A percentile compares a stretch with the other conserved stretches of the same genome.
Conservation (phyloP, 2,797 vertebrate genomes). For the Amblyraja radiata region DNA sequence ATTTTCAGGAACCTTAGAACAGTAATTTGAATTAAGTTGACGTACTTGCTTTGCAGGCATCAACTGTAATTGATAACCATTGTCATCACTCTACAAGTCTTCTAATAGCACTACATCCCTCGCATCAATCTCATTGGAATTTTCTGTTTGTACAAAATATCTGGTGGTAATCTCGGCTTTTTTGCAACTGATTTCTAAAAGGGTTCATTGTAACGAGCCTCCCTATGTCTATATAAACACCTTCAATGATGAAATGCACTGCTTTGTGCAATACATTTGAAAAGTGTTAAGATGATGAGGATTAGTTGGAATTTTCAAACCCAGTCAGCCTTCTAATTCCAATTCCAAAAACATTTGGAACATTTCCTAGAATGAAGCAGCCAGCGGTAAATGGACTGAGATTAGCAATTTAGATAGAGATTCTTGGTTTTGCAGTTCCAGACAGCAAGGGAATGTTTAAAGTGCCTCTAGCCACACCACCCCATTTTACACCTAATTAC, state of each 20-base stretch:
- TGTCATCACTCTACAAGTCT: background rate
- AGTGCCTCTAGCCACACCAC: background rate
- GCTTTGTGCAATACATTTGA: background rate
- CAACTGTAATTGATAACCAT: background rate
- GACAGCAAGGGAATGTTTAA: background rate
- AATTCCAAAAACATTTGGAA: background rate
- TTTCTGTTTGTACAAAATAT: background rate
- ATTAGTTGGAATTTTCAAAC: background rate
- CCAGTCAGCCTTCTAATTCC: background rate
- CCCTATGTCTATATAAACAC: background rate
- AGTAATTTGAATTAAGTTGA: background rate
- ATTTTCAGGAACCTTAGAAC: background rate
- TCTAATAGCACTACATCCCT: background rate
- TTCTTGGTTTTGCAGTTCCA: background rate
- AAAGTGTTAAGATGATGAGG: background rate
- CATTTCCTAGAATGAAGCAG: background rate
- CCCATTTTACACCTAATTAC: background rate
- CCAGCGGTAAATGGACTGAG: background rate
- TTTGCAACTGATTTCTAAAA: slow-evolving; percentile 5
- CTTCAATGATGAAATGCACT: background rate
- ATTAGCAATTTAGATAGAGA: background rate
- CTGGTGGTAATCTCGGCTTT: background rate
- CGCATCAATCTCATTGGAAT: background rate
- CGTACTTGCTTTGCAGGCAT: background rate
- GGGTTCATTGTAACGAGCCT: background rate